Evolutionary conservation across 2,113 vertebrate species (phyloP), one percentile per base, ranked within the genome.

Genomic region (Varanus salvator): DNA sequence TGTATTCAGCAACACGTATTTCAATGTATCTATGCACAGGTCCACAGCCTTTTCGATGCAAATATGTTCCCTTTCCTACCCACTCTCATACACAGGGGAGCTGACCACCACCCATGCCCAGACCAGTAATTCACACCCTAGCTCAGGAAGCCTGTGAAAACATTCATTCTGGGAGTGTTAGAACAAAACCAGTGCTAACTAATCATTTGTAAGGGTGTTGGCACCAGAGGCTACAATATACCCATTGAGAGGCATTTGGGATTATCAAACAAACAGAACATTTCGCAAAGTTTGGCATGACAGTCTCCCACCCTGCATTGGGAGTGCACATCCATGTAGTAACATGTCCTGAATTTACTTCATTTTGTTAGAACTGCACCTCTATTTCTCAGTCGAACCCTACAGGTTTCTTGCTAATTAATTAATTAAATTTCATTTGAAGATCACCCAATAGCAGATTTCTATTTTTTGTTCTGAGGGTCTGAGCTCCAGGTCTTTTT

Each of bases 201-300:
- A n/a, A 68, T 66, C 60, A 3, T 3, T 66, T 71, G 78, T 54
- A 83, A 85, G 76, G 72, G 81, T 74, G 44, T 80, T 93, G 9
- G 77, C 80, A 94, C 15, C 68, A 90, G 64, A 83, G 0, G 1
- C n/a, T 12, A 92, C 80, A 93, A 68, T 85, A 9, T 44, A 60
- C 54, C 34, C 54, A 72, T 72, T 90, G 88, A 0, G 72, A 34
- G 21, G 48, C 89, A 12, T 91, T 78, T 50, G n/a, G n/a, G n/a
- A n/a, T n/a, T n/a, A n/a, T 89, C 87, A 90, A 96, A 90, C 81
- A 96, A 97, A 95, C 4, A 21, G 57, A 1, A 25, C 8, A 21
- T 64, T 9, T 1, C 77, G 60, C 91, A 77, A 75, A 0, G 0
- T 77, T 44, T 84, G 94, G 87, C 92, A 95, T 93, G 80, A 57